Conservation (phyloP, 2,888 invertebrate species). For the Cerastis rubricosa region DNA sequence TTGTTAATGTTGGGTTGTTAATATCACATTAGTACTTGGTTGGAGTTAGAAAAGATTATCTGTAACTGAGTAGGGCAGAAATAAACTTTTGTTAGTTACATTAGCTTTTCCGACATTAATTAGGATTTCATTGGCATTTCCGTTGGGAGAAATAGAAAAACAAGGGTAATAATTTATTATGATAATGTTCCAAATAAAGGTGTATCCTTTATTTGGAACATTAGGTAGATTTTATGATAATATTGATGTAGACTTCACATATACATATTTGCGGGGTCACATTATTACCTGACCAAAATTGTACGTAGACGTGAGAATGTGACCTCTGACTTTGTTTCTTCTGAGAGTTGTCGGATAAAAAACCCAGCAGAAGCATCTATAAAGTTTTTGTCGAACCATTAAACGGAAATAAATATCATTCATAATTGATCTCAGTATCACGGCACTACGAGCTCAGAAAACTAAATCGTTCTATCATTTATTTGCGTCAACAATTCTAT, state of each 20-base stretch:
- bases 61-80: neutral
- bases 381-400: too few species aligned
- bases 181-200: neutral
- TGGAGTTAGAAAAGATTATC: neutral
- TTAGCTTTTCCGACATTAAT: neutral
- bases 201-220: too few species aligned
- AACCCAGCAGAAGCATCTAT: neutral
- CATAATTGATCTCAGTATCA: neutral
- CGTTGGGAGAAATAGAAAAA: neutral
- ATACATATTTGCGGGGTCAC: neutral
- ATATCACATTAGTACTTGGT: slow-evolving; percentile 22
- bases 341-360: neutral
- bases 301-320: neutral
- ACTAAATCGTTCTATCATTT: neutral
- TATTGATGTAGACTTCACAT: neutral
- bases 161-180: neutral
- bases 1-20: slow-evolving; percentile 20
- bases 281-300: neutral
- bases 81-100: neutral
- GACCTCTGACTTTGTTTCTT: neutral
- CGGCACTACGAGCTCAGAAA: neutral
- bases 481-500: slow-evolving; percentile 15
- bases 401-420: neutral
- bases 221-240: too few species aligned
- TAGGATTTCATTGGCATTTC: neutral